Conservation (phyloP, 2,113 vertebrate species). For the Emydocephalus ijimae region DNA sequence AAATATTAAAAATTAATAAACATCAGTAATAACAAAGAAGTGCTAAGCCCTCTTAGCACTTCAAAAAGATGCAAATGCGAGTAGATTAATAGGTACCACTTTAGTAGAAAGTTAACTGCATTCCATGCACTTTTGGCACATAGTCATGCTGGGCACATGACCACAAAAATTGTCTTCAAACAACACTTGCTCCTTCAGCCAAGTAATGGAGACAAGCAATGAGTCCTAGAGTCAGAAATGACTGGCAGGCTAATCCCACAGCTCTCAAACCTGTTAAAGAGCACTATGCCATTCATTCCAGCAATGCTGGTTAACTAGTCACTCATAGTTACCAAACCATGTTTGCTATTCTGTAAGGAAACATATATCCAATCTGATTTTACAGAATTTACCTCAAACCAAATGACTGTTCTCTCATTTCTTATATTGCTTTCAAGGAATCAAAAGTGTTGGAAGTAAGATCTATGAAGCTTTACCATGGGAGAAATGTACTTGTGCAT, state of each 20-base stretch:
- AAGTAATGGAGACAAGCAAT: not conserved
- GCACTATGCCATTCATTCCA: conserved; percentile 32
- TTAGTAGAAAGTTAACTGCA: not conserved
- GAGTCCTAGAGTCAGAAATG: not conserved
- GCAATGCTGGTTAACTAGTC: conserved; percentile 47
- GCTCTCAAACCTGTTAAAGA: conserved; percentile 26
- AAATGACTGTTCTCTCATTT: not conserved
- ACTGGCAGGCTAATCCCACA: not conserved
- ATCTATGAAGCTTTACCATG: not conserved
- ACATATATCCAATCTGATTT: not conserved
- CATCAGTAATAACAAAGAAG: not conserved
- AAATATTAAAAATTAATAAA: not conserved
- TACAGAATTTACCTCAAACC: not conserved
- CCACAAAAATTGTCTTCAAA: not conserved
- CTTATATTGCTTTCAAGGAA: not conserved
- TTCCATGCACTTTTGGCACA: not conserved
- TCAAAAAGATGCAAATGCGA: not conserved
- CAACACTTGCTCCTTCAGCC: not conserved
- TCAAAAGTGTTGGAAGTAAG: not conserved
- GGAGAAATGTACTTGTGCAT: not conserved
- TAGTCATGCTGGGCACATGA: not conserved
- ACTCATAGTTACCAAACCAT: not conserved
- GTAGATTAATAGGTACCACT: too few relatives aligned
- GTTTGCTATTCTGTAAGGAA: not conserved
- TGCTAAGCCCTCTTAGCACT: not conserved